Conservation (phyloP, 2,888 invertebrate species). For the Acleris emargana region DNA sequence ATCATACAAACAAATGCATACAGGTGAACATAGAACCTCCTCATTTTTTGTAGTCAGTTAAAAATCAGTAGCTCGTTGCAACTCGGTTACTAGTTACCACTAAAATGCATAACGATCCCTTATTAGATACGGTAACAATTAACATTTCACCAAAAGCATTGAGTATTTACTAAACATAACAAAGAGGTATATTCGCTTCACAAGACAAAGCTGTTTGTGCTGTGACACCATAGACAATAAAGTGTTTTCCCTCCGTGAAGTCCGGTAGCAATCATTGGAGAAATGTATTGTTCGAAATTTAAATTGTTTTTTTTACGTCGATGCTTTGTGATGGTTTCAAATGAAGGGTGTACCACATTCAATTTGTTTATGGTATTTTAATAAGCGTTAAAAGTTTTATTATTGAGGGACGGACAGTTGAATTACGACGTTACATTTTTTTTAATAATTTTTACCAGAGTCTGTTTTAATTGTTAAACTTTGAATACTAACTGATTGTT, state of each 20-base stretch:
- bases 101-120: conserved; percentile 4
- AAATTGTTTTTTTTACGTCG: conserved; percentile 9
- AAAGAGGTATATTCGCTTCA: conserved; percentile 28
- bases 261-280: conserved; percentile 31
- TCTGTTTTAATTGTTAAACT: too few relatives aligned
- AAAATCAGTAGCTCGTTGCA: not conserved
- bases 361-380: conserved; percentile 27
- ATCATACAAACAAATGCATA: too few relatives aligned
- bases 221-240: conserved; percentile 26
- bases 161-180: conserved; percentile 15
- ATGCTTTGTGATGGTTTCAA: conserved; percentile 17
- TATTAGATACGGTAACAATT: conserved; percentile 27
- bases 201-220: conserved; percentile 25
- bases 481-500: too few relatives aligned
- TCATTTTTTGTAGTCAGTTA: too few relatives aligned
- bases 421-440: too few relatives aligned
- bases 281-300: conserved; percentile 20
- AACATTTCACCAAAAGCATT: conserved; percentile 29
- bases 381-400: conserved; percentile 9
- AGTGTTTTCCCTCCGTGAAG: conserved; percentile 9
- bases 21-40: too few relatives aligned
- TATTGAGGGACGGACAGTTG: too few relatives aligned
- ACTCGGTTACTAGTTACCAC: not conserved
- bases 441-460: too few relatives aligned
- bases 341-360: conserved; percentile 32